Percentiles rank a stretch among this genome's conserved stretches.
phyloP scores from a whole-genome alignment of 2,888 invertebrate genomes.

The Branchipolynoe longqiensis region DNA sequence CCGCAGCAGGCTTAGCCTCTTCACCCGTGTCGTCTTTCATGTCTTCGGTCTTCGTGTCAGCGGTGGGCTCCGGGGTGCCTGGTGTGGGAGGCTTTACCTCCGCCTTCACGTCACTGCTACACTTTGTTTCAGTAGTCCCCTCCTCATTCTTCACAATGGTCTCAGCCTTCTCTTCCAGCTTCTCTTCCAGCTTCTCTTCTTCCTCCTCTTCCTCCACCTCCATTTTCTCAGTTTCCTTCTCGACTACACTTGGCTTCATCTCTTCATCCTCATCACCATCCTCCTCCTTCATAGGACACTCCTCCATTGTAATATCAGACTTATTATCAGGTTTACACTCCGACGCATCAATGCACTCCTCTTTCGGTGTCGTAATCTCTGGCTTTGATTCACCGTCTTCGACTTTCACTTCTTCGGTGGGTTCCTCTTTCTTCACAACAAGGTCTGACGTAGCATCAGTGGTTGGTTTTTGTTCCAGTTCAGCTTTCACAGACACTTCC shows the following conservation, averaged over 20 bases:
- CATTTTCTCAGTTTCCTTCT: conserved; percentile 44
- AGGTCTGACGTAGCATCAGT: neutral
- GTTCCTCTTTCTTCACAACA: neutral
- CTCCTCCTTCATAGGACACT: conserved; percentile 66
- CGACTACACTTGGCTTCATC: conserved; percentile 64
- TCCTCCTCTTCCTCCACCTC: conserved; percentile 1
- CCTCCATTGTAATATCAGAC: conserved; percentile 60
- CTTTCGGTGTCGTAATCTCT: conserved; percentile 56
- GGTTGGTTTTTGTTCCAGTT: conserved; percentile 1
- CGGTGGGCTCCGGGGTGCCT: neutral
- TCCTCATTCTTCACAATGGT: neutral
- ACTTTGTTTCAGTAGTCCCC: conserved; percentile 6
- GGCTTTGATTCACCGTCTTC: conserved; percentile 59
- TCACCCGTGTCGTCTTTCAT: conserved; percentile 51
- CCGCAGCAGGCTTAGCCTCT: neutral
- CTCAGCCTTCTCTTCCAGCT: conserved; percentile 13
- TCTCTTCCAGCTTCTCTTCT: conserved; percentile 15
- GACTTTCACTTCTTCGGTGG: neutral
- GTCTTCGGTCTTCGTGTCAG: conserved; percentile 26
- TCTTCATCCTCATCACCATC: conserved; percentile 68
- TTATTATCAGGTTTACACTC: conserved; percentile 59
- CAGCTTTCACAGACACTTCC: neutral
- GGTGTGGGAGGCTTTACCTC: neutral
- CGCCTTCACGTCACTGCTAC: neutral
- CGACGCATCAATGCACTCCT: conserved; percentile 9